Evolutionary conservation across 92 coral and sea anemone species (phyloP), one percentile per base, ranked within the genome.

Genomic region (Pocillopora meandrina): DNA sequence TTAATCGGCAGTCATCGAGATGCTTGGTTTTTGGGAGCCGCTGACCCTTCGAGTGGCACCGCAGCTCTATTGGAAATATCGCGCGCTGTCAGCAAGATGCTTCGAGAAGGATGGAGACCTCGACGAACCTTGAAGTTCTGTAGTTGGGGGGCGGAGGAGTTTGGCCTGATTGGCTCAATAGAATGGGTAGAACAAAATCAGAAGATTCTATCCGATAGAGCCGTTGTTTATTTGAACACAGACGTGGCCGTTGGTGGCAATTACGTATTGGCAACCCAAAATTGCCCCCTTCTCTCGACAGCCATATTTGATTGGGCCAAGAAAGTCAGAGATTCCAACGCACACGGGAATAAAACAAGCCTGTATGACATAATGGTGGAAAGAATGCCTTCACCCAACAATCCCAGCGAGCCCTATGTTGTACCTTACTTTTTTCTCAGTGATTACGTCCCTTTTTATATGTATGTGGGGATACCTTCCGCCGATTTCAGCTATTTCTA

Each of bases 401-500:
- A 82, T 23, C 71, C 83, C 19, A 80, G 71, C 2, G 89, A 93
- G 18, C 98, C 98, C 4, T 36, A 19, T 7, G 90, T 92, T 56
- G 19, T 72, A 7, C 85, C 90, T 16, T 89, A 85, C 36, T 36
- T 17, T 0, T 93, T 85, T 61, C 59, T 89, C n/a, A 96, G 99
- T 78, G 99, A 96, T 80, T 96, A 91, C 79, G 79, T 85, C 15
- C 92, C 95, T 26, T 96, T 96, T 60, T 92, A 94, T 33, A 85
- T 75, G 84, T 85, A 81, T 71, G 15, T 81, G 8, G 99, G 96
- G 10, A 78, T 96, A 49, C 96, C 98, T 2, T 95, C 95, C 47
- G 95, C 95, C 1, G 99, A 96, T 62, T 95, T 89, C 57, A 93
- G 98, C 65, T 96, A 96, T 69, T 87, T 87, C 56, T 92, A 85